Conservation (phyloP, 2,888 invertebrate species). For the Hirtodrosophila duncani region DNA sequence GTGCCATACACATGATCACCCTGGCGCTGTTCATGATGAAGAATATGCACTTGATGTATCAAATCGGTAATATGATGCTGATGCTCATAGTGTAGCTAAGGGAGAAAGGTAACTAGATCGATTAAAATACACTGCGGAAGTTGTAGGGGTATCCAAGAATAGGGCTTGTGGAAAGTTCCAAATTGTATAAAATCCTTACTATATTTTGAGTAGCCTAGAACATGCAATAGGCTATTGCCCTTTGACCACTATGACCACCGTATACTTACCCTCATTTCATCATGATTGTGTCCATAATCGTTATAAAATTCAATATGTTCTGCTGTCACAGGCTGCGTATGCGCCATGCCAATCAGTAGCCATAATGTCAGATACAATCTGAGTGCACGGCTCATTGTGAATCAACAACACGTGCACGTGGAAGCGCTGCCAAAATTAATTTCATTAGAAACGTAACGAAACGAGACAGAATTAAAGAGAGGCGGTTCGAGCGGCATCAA, state of each 20-base stretch:
- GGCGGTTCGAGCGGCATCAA: too few species aligned
- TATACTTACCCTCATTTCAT: constrained; percentile 67
- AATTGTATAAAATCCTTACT: too few species aligned
- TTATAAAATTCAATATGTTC: constrained; percentile 70
- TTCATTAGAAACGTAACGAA: constrained; percentile 53
- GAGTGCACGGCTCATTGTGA: constrained; percentile 9
- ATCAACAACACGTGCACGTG: constrained; percentile 47
- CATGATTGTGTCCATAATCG: constrained; percentile 73
- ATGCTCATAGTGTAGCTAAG: constrained; percentile 69
- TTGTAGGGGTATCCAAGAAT: too few species aligned
- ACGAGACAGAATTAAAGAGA: constrained; percentile 10
- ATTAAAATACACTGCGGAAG: too few species aligned
- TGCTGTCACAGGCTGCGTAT: constrained; percentile 53
- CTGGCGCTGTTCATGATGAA: constrained; percentile 73
- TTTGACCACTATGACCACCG: constrained; percentile 34
- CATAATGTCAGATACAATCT: constrained; percentile 8
- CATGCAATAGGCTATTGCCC: not conserved
- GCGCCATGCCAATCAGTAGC: constrained; percentile 48
- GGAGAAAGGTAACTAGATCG: not conserved
- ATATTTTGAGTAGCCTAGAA: not conserved
- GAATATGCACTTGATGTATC: constrained; percentile 65
- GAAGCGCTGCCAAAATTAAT: constrained; percentile 60
- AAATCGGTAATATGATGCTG: constrained; percentile 73
- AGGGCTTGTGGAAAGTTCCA: not conserved
- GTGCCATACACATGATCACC: constrained; percentile 68